A percentile compares a stretch with the other conserved stretches of the same genome.
Conservation (phyloP, 2,113 vertebrate species). For the Zosterops lateralis region DNA sequence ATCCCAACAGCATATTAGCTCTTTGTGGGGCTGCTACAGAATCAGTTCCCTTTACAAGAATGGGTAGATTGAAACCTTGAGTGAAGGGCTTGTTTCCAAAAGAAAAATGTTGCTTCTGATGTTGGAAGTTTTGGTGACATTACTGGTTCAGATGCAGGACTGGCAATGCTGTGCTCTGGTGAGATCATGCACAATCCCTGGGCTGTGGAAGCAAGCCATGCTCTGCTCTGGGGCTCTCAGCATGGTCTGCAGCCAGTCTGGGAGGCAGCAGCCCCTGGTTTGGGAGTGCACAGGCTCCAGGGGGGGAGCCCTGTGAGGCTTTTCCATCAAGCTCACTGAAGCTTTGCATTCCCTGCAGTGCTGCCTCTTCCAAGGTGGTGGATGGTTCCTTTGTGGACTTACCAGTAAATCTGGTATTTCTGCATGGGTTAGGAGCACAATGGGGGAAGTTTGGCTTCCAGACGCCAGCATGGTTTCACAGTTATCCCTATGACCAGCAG, state of each 20-base stretch:
- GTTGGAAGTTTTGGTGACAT: background rate
- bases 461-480: background rate
- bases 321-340: background rate
- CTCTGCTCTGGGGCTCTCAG: background rate
- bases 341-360: background rate
- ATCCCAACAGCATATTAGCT: background rate
- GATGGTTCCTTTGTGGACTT: background rate
- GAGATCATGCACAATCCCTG: background rate
- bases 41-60: background rate
- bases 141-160: background rate
- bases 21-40: background rate
- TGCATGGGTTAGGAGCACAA: background rate
- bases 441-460: background rate
- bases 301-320: background rate
- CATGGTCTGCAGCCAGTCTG: rapidly evolving
- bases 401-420: background rate
- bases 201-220: background rate
- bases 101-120: background rate
- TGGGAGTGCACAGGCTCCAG: rapidly evolving
- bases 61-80: background rate
- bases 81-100: background rate
- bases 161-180: background rate
- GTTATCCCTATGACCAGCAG: slow-evolving; percentile 52
- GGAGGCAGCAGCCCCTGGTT: background rate
- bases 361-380: background rate